Evolutionary conservation across 2,113 vertebrate species (phyloP), one percentile per base, ranked within the genome.

Genomic region (Bubalus kerabau): DNA sequence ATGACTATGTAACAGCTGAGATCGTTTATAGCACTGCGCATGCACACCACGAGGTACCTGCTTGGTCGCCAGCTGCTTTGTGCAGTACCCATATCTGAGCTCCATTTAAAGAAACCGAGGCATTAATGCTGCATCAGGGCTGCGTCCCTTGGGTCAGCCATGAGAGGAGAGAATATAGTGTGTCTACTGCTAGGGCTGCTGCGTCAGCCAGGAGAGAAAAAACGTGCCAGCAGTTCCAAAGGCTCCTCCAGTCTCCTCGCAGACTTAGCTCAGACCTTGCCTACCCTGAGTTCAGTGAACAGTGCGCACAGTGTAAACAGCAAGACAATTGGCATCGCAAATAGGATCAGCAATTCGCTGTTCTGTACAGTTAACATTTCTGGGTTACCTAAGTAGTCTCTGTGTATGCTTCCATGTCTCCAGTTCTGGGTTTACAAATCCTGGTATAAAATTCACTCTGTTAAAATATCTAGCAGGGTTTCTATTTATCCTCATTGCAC

Each of bases 21-120:
- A 6, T 74, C 0, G 0, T 40, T 23, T 74, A 36, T 74, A 6
- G n/a, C 21, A 40, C 67, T 40, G 11, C 3, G 19, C 21, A 23
- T 23, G 36, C 67, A 23, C 36, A 74, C 67, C 36, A 40, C 5
- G 5, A 12, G 19, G 36, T 40, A 24, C 10, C 36, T 74, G 36
- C 67, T 74, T 1, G 19, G 19, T 40, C 21, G 40, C 10, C 67
- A 40, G 67, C n/a, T 74, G 6, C 10, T 74, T 24, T 23, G 5
- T 6, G 36, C 10, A 74, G 21, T 24, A 40, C n/a, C 4, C 36
- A 24, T 3, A 40, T 19, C 19, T 74, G 19, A 74, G n/a, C n/a
- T 23, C 67, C 67, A 6, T 40, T 11, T 40, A 24, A 13, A 6
- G n/a, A 74, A 74, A 74, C 11, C 4, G 9, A 12, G 19, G 19